Base-by-base conservation (phyloP, 1,140 invertebrate genomes). In the Hycleus cichorii region DNA sequence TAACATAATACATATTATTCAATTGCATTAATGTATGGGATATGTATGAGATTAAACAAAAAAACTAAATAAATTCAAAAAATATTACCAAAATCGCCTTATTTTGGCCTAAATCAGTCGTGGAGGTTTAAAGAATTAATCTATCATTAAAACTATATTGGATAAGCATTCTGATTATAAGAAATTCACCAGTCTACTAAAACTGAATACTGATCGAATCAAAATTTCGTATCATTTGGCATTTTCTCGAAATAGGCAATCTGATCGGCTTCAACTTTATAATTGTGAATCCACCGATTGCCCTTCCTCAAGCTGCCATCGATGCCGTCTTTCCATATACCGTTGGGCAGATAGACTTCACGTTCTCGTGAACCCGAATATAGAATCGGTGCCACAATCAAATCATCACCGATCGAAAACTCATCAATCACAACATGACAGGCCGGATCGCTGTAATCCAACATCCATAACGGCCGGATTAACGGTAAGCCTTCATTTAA, bases 401-500 rank as follows among this genome's bases (percentile, higher is more conserved):
- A 76, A 66, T 94, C 89, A 62, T 94, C 86, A 0, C 95, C 94
- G 0, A 97, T 81, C 0, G 90, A 86, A 76, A 97, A 98, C 70
- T 98, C 89, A 66, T 95, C 91, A 39, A 83, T 82, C 2, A 93
- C 86, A 0, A 81, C 80, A 27, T 90, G 83, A 46, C 91, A 90
- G 0, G 86, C 83, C 0, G 82, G 75, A 75, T 96, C 93, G 0
- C 83, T 78, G 0, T 91, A 89, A 56, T 91, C 87, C 27, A 93
- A 76, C 89, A 95, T 92, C 93, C 94, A 97, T 10, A 97, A 75
- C 0, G 94, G 94, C 1, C 93, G 77, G 38, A 96, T 86, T 44
- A 95, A 79, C 0, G 91, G 90, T n/a, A 88, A 64, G 0, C 92
- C 93, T 5, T 85, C 84, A 48, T 89, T 82, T 46, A 92, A 73